Conservation (phyloP, 1,140 invertebrate species). For the Conus ventricosus region DNA sequence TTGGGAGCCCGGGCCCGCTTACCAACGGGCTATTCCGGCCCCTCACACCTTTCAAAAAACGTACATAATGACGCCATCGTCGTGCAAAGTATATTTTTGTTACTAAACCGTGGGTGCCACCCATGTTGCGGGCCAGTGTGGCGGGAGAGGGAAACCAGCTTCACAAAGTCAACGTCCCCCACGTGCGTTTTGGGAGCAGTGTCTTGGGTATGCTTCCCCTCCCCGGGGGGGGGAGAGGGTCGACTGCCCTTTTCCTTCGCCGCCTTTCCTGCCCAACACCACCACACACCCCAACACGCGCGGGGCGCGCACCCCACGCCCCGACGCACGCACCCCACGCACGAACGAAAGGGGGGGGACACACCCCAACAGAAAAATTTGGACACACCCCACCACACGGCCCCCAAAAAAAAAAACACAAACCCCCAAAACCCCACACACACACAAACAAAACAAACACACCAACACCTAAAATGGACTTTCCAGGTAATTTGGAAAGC, state of each 20-base stretch:
- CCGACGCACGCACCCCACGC: neutral
- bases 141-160: conserved; percentile 93
- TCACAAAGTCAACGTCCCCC: conserved; percentile 91
- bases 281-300: neutral
- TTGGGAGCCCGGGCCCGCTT: too few species aligned
- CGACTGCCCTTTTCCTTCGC: conserved; percentile 85
- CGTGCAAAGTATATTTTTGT: too few species aligned
- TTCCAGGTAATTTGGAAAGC: too few species aligned
- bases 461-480: neutral
- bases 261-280: conserved; percentile 86
- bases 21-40: too few species aligned
- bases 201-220: conserved; percentile 95
- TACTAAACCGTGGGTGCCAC: conserved; percentile 95
- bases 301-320: neutral
- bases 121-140: conserved; percentile 97
- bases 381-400: too few species aligned
- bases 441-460: neutral
- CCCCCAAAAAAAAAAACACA: too few species aligned
- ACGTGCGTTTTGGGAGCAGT: conserved; percentile 89
- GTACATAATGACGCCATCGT: too few species aligned
- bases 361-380: too few species aligned
- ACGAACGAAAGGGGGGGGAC: too few species aligned
- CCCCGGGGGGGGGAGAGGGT: conserved; percentile 80
- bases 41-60: too few species aligned
- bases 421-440: neutral